A percentile compares a stretch with the other conserved stretches of the same genome.
phyloP scores from a whole-genome alignment of 2,113 vertebrate genomes.

The Ariopsis seemanni region DNA sequence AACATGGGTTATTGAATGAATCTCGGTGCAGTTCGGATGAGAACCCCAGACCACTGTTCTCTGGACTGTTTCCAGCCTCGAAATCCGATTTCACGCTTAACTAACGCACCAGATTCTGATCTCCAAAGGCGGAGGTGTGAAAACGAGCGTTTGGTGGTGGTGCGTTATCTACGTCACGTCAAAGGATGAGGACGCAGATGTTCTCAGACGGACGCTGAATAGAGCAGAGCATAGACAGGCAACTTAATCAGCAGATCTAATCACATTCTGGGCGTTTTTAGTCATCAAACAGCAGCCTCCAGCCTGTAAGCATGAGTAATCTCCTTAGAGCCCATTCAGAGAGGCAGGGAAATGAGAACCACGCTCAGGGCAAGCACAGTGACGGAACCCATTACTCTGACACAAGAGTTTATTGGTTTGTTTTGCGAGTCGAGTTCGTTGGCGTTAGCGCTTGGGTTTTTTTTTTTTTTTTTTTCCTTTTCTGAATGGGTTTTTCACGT shows the following conservation, averaged over 20 bases:
- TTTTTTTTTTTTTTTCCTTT: not conserved
- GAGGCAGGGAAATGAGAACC: conserved; percentile 1
- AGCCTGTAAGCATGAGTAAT: conserved; percentile 48
- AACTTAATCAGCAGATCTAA: conserved; percentile 33
- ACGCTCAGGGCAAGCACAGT: conserved; percentile 39
- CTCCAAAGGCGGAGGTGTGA: not conserved
- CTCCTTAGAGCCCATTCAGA: conserved; percentile 40
- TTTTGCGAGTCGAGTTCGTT: not conserved
- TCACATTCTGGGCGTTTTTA: not conserved
- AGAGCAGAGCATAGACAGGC: not conserved
- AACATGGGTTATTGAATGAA: not conserved
- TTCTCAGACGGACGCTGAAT: not conserved
- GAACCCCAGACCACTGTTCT: not conserved
- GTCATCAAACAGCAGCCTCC: conserved; percentile 31
- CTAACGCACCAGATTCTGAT: not conserved
- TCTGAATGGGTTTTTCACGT: conserved; percentile 33
- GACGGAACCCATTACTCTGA: conserved; percentile 49
- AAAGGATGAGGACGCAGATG: too few relatives aligned
- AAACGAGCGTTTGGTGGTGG: not conserved
- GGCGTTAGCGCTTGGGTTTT: conserved; percentile 34
- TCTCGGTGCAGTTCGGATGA: not conserved
- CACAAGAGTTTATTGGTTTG: conserved; percentile 40
- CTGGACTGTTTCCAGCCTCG: not conserved
- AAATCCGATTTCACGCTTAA: not conserved
- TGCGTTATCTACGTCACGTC: too few relatives aligned